Evolutionary conservation across 2,113 vertebrate genomes (phyloP).

Genomic region (Tauraco erythrolophus): DNA sequence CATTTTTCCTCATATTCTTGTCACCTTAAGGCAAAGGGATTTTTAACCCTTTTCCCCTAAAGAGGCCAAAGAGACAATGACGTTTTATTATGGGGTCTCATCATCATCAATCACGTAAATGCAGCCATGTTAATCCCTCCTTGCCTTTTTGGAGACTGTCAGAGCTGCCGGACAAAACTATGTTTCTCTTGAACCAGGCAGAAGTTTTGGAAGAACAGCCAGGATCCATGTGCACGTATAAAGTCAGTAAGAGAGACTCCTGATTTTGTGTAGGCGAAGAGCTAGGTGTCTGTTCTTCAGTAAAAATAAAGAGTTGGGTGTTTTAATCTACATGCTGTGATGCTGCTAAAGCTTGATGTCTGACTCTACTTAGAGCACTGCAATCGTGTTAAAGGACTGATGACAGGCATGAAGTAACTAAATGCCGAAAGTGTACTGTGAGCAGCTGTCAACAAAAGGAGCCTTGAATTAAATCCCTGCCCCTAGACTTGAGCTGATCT

Average conservation of each 20-base stretch:
- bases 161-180: neutral
- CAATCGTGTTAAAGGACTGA: slow-evolving; percentile 43
- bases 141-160: neutral
- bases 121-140: neutral
- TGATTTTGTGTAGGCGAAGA: neutral
- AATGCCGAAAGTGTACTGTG: slow-evolving; percentile 5
- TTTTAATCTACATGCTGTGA: slow-evolving; percentile 19
- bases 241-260: neutral
- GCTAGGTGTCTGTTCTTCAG: neutral
- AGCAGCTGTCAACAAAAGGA: slow-evolving; percentile 12
- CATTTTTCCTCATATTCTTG: neutral
- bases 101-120: neutral
- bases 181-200: neutral
- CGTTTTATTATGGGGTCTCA: neutral
- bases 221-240: neutral
- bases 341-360: slow-evolving; percentile 24
- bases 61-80: neutral
- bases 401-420: slow-evolving; percentile 58
- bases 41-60: neutral
- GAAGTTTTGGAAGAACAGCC: neutral
- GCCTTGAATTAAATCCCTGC: slow-evolving; percentile 47
- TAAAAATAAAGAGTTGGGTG: slow-evolving; percentile 12
- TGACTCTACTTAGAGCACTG: slow-evolving; percentile 33
- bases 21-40: neutral
- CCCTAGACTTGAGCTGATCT: slow-evolving; percentile 19